These are phyloP conservation scores for Automeris io DNA, from an alignment of 2,888 invertebrate species.

Conservation along the genomic window DNA sequence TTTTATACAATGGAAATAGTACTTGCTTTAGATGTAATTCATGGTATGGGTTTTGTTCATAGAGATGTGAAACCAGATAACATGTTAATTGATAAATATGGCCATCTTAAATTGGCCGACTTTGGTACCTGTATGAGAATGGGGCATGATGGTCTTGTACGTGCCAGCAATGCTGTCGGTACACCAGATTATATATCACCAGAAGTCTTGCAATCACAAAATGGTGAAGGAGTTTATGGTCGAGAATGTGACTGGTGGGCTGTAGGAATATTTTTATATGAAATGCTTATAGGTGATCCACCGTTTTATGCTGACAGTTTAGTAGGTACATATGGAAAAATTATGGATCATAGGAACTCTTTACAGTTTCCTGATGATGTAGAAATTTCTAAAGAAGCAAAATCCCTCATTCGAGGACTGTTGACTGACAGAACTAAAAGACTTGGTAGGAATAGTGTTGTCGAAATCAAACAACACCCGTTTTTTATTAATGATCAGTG, in stretches of 20 bases:
- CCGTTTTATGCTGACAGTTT: conserved; percentile 99
- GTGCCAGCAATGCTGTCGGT: conserved; percentile 98
- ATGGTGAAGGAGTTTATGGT: conserved; percentile 96
- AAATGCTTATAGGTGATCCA: conserved; percentile 99
- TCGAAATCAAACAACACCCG: conserved; percentile 95
- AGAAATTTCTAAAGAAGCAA: conserved; percentile 92
- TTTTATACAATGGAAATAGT: conserved; percentile 99
- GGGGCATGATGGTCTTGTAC: conserved; percentile 95
- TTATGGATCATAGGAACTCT: conserved; percentile 99
- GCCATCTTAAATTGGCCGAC: conserved; percentile 98
- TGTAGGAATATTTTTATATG: conserved; percentile 98
- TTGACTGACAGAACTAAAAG: conserved; percentile 93
- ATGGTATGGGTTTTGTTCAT: conserved; percentile 97
- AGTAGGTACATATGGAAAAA: conserved; percentile 98
- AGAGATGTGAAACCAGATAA: conserved; percentile 99
- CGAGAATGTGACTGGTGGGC: conserved; percentile 99
- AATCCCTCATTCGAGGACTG: conserved; percentile 93
- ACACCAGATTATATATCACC: conserved; percentile 99
- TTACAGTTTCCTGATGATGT: conserved; percentile 96
- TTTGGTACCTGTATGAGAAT: conserved; percentile 99
- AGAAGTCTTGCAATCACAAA: conserved; percentile 98
- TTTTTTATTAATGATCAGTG: conserved; percentile 98
- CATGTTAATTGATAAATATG: conserved; percentile 96
- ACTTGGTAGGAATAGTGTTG: conserved; percentile 93
- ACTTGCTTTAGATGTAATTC: conserved; percentile 97